phyloP scores from a whole-genome alignment of 1,140 invertebrate genomes.

The Hermatobates lingyangjiaoensis region DNA sequence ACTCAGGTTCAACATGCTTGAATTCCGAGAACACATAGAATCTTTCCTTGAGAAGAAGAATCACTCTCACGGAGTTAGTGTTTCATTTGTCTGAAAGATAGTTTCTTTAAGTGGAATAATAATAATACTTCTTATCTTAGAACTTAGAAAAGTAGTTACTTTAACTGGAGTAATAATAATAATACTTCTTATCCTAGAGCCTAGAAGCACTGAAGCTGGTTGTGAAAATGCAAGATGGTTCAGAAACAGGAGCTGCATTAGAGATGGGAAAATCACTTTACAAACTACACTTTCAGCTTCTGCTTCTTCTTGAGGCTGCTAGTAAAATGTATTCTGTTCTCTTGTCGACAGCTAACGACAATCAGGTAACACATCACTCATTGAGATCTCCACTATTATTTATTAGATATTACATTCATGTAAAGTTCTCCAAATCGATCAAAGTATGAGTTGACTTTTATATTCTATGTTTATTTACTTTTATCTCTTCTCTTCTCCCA shows the following conservation, averaged over 20 bases:
- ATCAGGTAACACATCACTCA: slow-evolving; percentile 25
- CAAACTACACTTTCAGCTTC: slow-evolving; percentile 82
- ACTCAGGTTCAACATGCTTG: slow-evolving; percentile 73
- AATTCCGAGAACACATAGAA: slow-evolving; percentile 86
- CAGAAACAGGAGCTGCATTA: slow-evolving; percentile 31
- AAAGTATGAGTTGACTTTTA: not conserved
- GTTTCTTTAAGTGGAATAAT: not conserved
- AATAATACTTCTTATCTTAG: not conserved
- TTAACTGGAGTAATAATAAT: not conserved
- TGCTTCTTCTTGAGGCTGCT: slow-evolving; percentile 76
- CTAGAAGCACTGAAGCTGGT: slow-evolving; percentile 52
- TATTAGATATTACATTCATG: not conserved
- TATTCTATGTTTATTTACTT: too few relatives aligned
- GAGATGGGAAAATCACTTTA: slow-evolving; percentile 71
- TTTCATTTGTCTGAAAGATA: slow-evolving; percentile 4
- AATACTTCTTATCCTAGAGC: slow-evolving; percentile 31
- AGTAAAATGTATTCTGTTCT: slow-evolving; percentile 64
- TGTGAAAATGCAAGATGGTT: slow-evolving; percentile 48
- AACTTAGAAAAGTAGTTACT: slow-evolving; percentile 1
- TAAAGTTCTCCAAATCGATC: not conserved
- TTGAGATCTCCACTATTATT: too few relatives aligned
- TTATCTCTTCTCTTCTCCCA: too few relatives aligned
- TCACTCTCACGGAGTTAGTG: slow-evolving; percentile 62
- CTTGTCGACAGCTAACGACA: slow-evolving; percentile 29
- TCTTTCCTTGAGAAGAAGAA: slow-evolving; percentile 84